These are phyloP conservation scores for Nasonia oneida DNA, from an alignment of 2,888 invertebrate species.

Conservation along the genomic window DNA sequence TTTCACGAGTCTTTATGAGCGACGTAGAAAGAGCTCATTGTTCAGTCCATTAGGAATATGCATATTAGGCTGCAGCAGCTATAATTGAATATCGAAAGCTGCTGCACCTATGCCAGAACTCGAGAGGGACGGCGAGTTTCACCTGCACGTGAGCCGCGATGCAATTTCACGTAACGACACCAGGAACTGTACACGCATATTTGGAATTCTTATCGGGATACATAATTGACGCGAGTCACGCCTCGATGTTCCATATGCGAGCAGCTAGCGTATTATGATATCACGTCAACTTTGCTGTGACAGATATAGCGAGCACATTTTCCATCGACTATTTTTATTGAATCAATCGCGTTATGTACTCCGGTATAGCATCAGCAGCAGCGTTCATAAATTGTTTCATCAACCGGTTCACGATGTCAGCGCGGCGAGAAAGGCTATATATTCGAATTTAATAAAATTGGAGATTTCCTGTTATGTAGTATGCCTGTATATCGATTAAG, in stretches of 20 bases:
- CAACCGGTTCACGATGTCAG: neutral
- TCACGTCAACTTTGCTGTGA: neutral
- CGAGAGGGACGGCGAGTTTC: neutral
- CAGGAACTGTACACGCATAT: too few relatives aligned
- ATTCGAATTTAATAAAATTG: conserved; percentile 13
- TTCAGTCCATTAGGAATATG: too few relatives aligned
- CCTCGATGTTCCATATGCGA: too few relatives aligned
- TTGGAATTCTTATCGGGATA: neutral
- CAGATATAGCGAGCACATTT: neutral
- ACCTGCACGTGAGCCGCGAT: neutral
- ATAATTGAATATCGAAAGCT: neutral
- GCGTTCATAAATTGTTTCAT: neutral
- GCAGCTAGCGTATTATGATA: too few relatives aligned
- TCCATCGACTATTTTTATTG: neutral
- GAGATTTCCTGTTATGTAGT: conserved; percentile 29
- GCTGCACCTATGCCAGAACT: neutral
- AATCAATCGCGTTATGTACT: neutral
- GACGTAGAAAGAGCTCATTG: neutral
- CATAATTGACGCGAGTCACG: neutral
- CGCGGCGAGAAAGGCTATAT: neutral
- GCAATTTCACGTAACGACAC: neutral
- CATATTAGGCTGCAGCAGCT: neutral
- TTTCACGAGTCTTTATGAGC: neutral
- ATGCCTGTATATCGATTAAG: neutral
- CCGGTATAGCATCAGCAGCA: too few relatives aligned